Conservation (phyloP, 2,113 vertebrate species). For the Procavia capensis region DNA sequence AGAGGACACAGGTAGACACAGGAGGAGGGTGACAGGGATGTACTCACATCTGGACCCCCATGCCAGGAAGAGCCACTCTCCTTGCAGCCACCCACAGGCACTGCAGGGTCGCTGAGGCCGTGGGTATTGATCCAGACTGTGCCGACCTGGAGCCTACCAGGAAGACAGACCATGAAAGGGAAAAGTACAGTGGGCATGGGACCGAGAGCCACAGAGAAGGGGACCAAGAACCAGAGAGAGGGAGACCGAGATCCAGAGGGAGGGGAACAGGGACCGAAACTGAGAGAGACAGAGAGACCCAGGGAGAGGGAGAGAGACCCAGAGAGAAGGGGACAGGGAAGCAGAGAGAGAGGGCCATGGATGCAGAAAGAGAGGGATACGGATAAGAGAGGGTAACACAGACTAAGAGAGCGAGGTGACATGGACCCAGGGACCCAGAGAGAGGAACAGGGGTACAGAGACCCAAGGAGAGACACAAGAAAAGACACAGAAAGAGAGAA, state of each 20-base stretch:
- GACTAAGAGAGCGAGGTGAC: background rate
- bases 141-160: constrained; percentile 89
- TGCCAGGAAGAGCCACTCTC: constrained; percentile 91
- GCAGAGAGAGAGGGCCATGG: background rate
- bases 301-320: background rate
- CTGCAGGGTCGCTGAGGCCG: constrained; percentile 89
- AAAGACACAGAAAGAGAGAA: too few relatives aligned
- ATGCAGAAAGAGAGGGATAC: background rate
- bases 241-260: too few relatives aligned
- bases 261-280: background rate
- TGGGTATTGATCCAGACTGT: constrained; percentile 93
- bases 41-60: constrained; percentile 91
- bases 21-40: accelerated
- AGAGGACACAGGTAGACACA: accelerated
- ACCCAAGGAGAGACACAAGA: background rate
- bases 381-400: too few relatives aligned
- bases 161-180: background rate
- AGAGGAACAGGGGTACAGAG: background rate
- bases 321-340: background rate
- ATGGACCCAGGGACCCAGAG: background rate
- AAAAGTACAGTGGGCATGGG: background rate
- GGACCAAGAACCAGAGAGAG: too few relatives aligned
- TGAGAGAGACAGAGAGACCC: background rate
- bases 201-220: too few relatives aligned
- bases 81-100: constrained; percentile 89